These are phyloP conservation scores for Cherax destructor DNA, from an alignment of 1,140 invertebrate species.

Conservation along the genomic window DNA sequence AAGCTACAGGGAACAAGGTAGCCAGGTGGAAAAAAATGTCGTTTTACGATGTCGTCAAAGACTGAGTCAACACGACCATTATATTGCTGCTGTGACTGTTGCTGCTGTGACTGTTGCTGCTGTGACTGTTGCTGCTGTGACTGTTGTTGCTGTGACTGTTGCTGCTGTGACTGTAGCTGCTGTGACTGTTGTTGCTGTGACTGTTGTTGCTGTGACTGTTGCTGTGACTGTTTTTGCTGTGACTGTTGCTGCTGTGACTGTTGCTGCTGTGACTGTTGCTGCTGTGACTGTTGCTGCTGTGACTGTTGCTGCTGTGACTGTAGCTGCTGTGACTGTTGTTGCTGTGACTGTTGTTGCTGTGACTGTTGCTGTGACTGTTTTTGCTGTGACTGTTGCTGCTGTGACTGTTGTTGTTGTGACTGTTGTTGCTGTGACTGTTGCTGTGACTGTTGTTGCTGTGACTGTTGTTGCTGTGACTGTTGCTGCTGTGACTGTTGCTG, in stretches of 20 bases:
- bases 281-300: not conserved
- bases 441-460: not conserved
- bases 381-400: not conserved
- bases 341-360: not conserved
- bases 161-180: not conserved
- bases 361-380: not conserved
- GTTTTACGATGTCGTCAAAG: conserved; percentile 5
- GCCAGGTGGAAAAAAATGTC: not conserved
- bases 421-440: too few relatives aligned
- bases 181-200: not conserved
- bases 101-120: not conserved
- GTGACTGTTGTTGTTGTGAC: not conserved
- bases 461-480: not conserved
- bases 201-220: not conserved
- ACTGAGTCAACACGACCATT: not conserved
- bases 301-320: not conserved
- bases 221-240: not conserved
- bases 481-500: too few relatives aligned
- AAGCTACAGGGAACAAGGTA: not conserved
- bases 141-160: not conserved
- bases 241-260: not conserved
- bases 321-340: not conserved
- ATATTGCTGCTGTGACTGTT: not conserved
- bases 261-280: not conserved
- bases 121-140: not conserved